Base-by-base conservation (phyloP, 2,888 invertebrate genomes). In the Xanthorhoe designata region DNA sequence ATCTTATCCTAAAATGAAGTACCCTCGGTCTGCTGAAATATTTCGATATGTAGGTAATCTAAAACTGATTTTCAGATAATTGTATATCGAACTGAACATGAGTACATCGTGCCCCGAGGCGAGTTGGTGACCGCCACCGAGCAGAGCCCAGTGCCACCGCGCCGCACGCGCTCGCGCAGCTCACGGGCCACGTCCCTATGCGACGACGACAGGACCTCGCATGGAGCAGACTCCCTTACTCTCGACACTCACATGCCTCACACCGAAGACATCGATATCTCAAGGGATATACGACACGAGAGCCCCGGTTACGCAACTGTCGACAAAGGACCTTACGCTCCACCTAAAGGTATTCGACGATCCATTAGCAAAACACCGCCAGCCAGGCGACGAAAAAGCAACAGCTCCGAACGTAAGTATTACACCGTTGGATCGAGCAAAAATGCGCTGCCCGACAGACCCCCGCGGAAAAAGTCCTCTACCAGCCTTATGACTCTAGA, bases 231-330 rank as follows among this genome's bases (percentile, higher is more conserved):
- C 68, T 96, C 96, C 0, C 84, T 96, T 53, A 91, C 90, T 9
- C 86, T 95, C 35, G 95, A 95, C 77, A 91, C 87, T 45, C 90
- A 94, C 71, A 71, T 88, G 54, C 83, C 86, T 35, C 81, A 80
- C 9, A 69, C 77, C 10, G 88, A 87, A 58, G 85, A 87, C 9
- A 74, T 83, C 1, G 90, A 92, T 38, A 72, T 86, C 4, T 89
- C 88, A 18, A 89, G 89, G 68, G 83, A 86, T 50, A 87, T 90
- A 51, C 92, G 94, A 8, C 92, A 87, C 17, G 93, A 93, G 60
- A 93, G 92, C 69, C 94, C 94, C 19, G 97, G 97, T 6, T 97
- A 97, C 75, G 96, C 97, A 10, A 94, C 96, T 32, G 96, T 97
- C 52, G 96, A 97, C 64, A 97, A 97, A 87, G 94, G 94, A 0